These are phyloP conservation scores for Aphyosemion australe DNA, from an alignment of 2,113 vertebrate genomes.

Conservation along the genomic window DNA sequence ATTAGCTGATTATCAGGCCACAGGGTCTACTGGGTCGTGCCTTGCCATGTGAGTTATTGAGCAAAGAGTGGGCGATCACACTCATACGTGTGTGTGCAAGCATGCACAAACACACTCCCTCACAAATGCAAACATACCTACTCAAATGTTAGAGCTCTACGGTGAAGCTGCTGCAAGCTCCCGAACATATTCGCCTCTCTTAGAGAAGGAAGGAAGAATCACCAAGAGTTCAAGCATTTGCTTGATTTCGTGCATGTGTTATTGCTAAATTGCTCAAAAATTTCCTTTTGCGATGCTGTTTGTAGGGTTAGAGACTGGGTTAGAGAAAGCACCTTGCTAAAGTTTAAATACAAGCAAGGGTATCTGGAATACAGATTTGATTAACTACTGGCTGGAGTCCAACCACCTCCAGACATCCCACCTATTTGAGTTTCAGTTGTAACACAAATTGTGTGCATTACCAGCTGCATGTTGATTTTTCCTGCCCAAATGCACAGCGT, in stretches of 20 bases:
- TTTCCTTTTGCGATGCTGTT: no score
- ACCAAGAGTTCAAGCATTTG: slow-evolving; percentile 21
- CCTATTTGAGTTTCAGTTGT: background rate
- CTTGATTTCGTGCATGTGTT: slow-evolving; percentile 2
- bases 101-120: slow-evolving; percentile 30
- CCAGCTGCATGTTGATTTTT: background rate
- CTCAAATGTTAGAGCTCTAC: slow-evolving; percentile 11
- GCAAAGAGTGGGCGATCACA: slow-evolving; percentile 39
- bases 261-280: slow-evolving; percentile 1
- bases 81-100: slow-evolving; percentile 13
- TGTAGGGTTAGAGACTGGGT: background rate
- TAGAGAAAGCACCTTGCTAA: background rate
- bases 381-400: slow-evolving; percentile 6
- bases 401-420: slow-evolving; percentile 10
- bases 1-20: slow-evolving; percentile 65
- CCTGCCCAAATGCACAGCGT: background rate
- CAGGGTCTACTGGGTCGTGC: slow-evolving; percentile 53
- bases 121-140: slow-evolving; percentile 37
- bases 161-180: slow-evolving; percentile 31
- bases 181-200: slow-evolving; percentile 30
- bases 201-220: slow-evolving; percentile 19
- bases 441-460: slow-evolving; percentile 2
- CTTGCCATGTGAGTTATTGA: slow-evolving; percentile 53
- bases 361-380: background rate
- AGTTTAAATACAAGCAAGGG: background rate